Percentiles rank a stretch among this genome's conserved stretches.
These are phyloP conservation scores for Pteronotus mesoamericanus DNA, from an alignment of 2,797 vertebrate genomes.

Conservation along the genomic window DNA sequence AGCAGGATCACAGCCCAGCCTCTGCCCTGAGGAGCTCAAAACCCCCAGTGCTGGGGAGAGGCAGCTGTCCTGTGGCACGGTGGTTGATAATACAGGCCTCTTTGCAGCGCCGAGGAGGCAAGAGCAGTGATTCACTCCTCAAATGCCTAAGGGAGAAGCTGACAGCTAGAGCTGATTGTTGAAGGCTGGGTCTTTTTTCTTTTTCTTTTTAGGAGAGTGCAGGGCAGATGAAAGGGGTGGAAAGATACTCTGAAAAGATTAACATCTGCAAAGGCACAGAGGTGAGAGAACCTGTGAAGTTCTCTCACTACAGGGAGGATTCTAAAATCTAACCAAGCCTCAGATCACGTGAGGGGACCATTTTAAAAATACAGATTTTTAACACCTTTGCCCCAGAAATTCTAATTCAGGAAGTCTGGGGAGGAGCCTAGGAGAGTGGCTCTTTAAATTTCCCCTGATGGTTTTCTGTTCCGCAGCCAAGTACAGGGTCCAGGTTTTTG, in stretches of 20 bases:
- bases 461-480: not conserved
- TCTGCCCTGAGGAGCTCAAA: not conserved
- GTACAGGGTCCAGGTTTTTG: not conserved
- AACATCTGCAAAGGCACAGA: not conserved
- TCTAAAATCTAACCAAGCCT: not conserved
- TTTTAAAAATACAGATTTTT: not conserved
- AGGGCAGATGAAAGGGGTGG: not conserved
- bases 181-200: not conserved
- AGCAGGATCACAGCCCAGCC: not conserved
- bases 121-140: not conserved
- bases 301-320: not conserved
- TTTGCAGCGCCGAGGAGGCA: not conserved
- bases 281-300: not conserved
- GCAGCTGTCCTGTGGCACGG: not conserved
- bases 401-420: not conserved
- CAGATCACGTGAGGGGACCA: not conserved
- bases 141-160: not conserved
- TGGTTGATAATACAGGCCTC: not conserved
- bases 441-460: not conserved
- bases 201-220: not conserved
- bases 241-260: not conserved
- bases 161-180: not conserved
- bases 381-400: not conserved
- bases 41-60: not conserved
- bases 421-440: not conserved